phyloP scores from a whole-genome alignment of 2,113 vertebrate species.

The Notechis scutatus region DNA sequence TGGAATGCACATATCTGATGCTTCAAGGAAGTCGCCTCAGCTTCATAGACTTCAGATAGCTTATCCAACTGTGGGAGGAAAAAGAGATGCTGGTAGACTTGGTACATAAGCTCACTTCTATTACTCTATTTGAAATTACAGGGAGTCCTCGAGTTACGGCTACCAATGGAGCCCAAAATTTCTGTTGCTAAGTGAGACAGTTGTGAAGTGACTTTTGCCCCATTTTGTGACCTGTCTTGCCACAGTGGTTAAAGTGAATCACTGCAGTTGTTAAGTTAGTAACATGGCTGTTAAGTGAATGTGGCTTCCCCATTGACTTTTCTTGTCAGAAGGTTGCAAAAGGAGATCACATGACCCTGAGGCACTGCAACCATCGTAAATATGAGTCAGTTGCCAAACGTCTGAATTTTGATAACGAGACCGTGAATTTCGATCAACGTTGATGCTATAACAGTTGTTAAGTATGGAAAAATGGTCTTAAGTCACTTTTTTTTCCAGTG shows the following conservation, averaged over 20 bases:
- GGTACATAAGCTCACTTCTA: neutral
- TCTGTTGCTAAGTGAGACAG: neutral
- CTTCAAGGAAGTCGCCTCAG: slow-evolving; percentile 45
- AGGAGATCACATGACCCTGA: neutral
- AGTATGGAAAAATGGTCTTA: neutral
- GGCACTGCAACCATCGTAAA: neutral
- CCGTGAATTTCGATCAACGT: neutral
- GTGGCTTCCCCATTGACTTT: neutral
- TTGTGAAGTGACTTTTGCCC: neutral
- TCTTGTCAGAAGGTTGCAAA: neutral
- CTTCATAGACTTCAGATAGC: slow-evolving; percentile 44
- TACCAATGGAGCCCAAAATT: neutral
- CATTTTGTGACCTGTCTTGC: neutral
- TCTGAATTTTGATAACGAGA: neutral
- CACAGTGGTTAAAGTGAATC: neutral
- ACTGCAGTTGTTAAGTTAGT: neutral
- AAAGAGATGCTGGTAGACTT: neutral
- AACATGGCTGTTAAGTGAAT: neutral
- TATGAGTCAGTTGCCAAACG: neutral
- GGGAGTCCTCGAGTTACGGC: neutral
- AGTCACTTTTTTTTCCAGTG: neutral
- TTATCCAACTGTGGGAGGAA: slow-evolving; percentile 38
- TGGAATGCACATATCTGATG: slow-evolving; percentile 46
- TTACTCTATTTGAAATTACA: neutral
- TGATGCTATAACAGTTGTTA: neutral